A percentile compares a stretch with the other conserved stretches of the same genome.
Conservation (phyloP, 2,113 vertebrate species). For the Vulpes ferrilata region DNA sequence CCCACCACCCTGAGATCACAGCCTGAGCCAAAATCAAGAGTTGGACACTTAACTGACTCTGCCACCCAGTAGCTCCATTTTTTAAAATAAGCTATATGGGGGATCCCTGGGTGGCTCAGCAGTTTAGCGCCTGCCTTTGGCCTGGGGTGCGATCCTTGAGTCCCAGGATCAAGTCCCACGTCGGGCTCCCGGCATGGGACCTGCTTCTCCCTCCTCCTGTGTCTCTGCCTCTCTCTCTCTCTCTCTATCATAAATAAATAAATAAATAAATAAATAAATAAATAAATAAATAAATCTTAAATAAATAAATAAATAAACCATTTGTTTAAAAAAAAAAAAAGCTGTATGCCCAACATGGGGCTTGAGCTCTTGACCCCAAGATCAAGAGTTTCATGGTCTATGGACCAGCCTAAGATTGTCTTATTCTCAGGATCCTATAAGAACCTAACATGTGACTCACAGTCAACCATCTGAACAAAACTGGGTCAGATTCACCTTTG, state of each 20-base stretch:
- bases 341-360: neutral
- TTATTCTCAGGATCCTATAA: neutral
- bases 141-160: too few species aligned
- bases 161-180: too few species aligned
- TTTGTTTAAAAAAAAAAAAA: neutral
- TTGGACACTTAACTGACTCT: neutral
- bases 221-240: too few species aligned
- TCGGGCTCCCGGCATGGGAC: too few species aligned
- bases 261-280: too few species aligned
- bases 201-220: too few species aligned
- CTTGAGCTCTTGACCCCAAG: neutral
- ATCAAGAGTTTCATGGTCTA: neutral
- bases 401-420: neutral
- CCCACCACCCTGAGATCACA: neutral
- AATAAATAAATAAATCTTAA: too few species aligned
- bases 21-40: neutral
- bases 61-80: neutral
- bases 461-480: neutral
- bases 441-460: neutral
- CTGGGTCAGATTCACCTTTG: neutral
- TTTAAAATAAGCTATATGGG: neutral
- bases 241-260: too few species aligned
- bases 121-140: too few species aligned
- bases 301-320: too few species aligned
- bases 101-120: too few species aligned